A percentile compares a stretch with the other conserved stretches of the same genome.
Evolutionary conservation across 2,888 invertebrate species (phyloP).

Genomic region (Strigamia crassipes): DNA sequence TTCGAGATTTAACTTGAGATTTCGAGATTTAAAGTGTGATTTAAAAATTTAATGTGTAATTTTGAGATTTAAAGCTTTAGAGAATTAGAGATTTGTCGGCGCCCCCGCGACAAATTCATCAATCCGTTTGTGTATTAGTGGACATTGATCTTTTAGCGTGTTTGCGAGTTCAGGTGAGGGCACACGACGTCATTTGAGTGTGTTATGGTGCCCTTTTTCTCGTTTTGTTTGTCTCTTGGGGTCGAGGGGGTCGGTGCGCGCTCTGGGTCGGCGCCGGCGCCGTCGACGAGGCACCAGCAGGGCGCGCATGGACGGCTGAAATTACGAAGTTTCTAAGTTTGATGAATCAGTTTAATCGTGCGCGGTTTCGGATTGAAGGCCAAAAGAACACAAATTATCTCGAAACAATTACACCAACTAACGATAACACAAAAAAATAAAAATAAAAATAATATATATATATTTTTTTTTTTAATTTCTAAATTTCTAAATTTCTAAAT

Average conservation of each 20-base stretch:
- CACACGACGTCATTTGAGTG: neutral
- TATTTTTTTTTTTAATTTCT: neutral
- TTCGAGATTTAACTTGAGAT: too few species aligned
- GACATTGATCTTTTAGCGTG: neutral
- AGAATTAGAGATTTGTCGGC: too few species aligned
- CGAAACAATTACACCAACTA: neutral
- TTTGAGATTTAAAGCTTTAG: too few species aligned
- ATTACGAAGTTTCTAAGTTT: conserved; percentile 27
- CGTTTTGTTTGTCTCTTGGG: conserved; percentile 28
- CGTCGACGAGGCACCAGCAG: conserved; percentile 34
- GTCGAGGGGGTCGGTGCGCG: conserved; percentile 34
- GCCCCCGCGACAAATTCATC: too few species aligned
- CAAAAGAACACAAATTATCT: conserved; percentile 3
- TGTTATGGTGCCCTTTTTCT: neutral
- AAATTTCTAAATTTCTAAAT: too few species aligned
- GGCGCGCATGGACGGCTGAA: conserved; percentile 17
- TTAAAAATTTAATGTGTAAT: too few species aligned
- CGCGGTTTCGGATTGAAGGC: neutral
- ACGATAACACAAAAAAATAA: neutral
- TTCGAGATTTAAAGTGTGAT: too few species aligned
- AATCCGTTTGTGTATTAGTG: neutral
- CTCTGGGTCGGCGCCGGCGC: conserved; percentile 32
- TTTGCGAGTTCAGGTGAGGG: neutral
- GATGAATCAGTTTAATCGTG: conserved; percentile 31
- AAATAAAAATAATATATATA: neutral